A percentile compares a stretch with the other conserved stretches of the same genome.
Conservation (phyloP, 35 echinoderm and acorn worm genomes). For the Ptychodera flava region DNA sequence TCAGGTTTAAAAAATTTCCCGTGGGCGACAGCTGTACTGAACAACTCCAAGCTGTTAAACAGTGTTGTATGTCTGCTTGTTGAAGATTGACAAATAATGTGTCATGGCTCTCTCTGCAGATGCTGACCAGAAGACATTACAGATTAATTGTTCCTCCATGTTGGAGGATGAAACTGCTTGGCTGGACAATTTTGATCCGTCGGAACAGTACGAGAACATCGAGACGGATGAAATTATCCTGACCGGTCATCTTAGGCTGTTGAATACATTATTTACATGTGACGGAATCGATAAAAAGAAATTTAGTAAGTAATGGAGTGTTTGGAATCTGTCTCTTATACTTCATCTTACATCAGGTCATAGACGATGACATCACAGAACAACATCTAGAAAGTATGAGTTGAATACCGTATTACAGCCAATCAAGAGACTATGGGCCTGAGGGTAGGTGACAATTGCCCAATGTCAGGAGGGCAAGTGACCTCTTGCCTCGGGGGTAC, state of each 20-base stretch:
- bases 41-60: no score
- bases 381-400: neutral
- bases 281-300: constrained; percentile 84
- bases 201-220: constrained; percentile 44
- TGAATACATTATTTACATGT: constrained; percentile 77
- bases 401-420: neutral
- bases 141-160: constrained; percentile 62
- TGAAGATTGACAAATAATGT: no score
- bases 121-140: constrained; percentile 62
- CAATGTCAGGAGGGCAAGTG: no score
- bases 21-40: no score
- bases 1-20: no score
- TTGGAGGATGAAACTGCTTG: constrained; percentile 92
- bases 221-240: constrained; percentile 72
- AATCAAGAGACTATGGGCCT: neutral
- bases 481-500: no score
- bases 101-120: no score
- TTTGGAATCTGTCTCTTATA: no score
- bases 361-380: no score
- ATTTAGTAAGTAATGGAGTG: constrained; percentile 48
- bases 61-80: no score
- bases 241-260: constrained; percentile 75
- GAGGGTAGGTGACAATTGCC: no score
- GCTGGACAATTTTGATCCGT: constrained; percentile 93
- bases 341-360: no score